phyloP scores from a whole-genome alignment of 2,797 vertebrate species.

The Ctenochaetus hawaiiensis region DNA sequence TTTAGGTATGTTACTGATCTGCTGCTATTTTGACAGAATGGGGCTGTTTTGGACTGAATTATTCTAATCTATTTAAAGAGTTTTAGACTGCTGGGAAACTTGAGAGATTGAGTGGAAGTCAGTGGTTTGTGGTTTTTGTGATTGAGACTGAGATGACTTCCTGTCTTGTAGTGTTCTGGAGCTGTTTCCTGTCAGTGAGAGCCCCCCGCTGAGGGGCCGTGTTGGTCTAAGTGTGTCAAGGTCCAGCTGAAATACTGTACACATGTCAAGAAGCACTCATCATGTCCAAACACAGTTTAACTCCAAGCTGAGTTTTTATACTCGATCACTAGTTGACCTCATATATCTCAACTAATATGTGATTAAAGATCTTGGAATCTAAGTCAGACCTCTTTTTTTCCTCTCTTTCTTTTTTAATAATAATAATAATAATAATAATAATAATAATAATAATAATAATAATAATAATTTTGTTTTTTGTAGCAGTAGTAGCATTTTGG shows the following conservation, averaged over 20 bases:
- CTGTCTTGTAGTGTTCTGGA: constrained; percentile 72
- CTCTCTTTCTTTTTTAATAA: too few relatives aligned
- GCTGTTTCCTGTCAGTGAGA: constrained; percentile 77
- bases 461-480: too few relatives aligned
- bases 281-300: constrained; percentile 56
- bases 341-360: constrained; percentile 9
- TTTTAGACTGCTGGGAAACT: constrained; percentile 71
- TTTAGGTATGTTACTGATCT: constrained; percentile 81
- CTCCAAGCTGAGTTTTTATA: background rate
- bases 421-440: too few relatives aligned
- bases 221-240: constrained; percentile 68
- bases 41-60: constrained; percentile 80
- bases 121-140: constrained; percentile 59
- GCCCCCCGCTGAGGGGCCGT: constrained; percentile 62
- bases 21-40: constrained; percentile 81
- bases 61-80: constrained; percentile 82
- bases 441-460: too few relatives aligned
- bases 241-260: constrained; percentile 73
- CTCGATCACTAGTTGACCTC: constrained; percentile 16
- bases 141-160: constrained; percentile 79
- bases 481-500: too few relatives aligned
- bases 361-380: constrained; percentile 17
- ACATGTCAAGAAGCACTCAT: constrained; percentile 66
- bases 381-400: constrained; percentile 15
- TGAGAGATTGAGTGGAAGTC: constrained; percentile 68